Evolutionary conservation across 1,140 invertebrate species (phyloP).

Genomic region (Paracyclopina nana): DNA sequence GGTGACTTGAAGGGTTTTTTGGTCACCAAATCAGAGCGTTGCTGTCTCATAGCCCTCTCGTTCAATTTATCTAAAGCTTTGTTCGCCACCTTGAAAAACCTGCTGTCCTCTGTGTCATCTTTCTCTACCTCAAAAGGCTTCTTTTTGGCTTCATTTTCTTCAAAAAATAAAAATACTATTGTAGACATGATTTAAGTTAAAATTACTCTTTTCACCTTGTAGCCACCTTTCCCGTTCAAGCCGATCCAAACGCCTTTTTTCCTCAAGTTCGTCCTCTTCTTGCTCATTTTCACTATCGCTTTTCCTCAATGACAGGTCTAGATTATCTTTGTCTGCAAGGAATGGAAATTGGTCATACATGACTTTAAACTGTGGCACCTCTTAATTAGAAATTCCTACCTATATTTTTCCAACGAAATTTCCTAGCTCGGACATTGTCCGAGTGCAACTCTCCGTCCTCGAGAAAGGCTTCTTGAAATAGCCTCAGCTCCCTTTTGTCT

Average conservation of each 20-base stretch:
- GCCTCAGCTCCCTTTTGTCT: conserved; percentile 47
- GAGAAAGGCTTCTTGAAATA: conserved; percentile 56
- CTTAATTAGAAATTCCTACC: conserved; percentile 28
- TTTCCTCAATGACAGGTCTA: not conserved
- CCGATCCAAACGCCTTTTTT: conserved; percentile 3
- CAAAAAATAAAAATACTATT: not conserved
- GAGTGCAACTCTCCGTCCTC: conserved; percentile 65
- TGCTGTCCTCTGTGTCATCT: too few species aligned
- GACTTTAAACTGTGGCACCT: not conserved
- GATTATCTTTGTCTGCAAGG: not conserved
- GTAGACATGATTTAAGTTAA: not conserved
- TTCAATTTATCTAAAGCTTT: too few species aligned
- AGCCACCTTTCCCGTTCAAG: conserved; percentile 12
- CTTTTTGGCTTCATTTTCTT: not conserved
- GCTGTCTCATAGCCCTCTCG: too few species aligned
- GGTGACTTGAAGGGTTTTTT: not conserved
- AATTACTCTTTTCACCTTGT: not conserved
- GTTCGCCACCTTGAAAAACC: too few species aligned
- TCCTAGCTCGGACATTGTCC: conserved; percentile 43
- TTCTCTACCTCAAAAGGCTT: too few species aligned
- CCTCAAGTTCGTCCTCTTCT: not conserved
- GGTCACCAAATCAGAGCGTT: too few species aligned
- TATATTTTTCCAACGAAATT: conserved; percentile 59
- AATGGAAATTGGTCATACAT: not conserved
- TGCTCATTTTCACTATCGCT: conserved; percentile 7